A percentile compares a stretch with the other conserved stretches of the same genome.
Conservation (phyloP, 30 jellyfish, hydroid and myxozoan species). For the Catostylus mosaicus region DNA sequence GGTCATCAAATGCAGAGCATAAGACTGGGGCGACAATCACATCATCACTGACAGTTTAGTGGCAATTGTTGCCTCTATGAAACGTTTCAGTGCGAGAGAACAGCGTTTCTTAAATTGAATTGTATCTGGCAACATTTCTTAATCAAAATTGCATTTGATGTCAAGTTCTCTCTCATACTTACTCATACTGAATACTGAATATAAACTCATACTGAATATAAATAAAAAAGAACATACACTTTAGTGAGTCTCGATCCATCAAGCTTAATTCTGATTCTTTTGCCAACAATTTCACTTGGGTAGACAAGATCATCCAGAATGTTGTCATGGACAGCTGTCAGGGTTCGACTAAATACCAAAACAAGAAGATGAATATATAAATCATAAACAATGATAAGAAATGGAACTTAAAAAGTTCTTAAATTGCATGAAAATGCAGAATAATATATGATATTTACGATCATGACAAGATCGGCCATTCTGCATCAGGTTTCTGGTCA, state of each 20-base stretch:
- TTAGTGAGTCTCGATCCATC: constrained; percentile 91
- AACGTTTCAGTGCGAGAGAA: too few relatives aligned
- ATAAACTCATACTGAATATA: not conserved
- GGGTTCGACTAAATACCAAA: constrained; percentile 76
- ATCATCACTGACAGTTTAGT: constrained; percentile 29
- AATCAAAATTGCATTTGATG: too few relatives aligned
- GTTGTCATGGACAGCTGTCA: constrained; percentile 90
- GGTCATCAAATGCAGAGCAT: constrained; percentile 66
- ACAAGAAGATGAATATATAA: not conserved
- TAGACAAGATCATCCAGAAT: constrained; percentile 88
- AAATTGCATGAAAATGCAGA: too few relatives aligned
- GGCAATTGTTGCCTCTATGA: too few relatives aligned
- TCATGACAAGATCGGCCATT: too few relatives aligned
- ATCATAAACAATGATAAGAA: not conserved
- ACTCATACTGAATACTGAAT: too few relatives aligned
- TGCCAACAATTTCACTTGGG: constrained; percentile 98
- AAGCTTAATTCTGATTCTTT: constrained; percentile 85
- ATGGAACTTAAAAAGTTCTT: too few relatives aligned
- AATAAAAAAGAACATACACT: constrained; percentile 51
- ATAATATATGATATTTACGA: too few relatives aligned
- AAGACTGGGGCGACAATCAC: constrained; percentile 85
- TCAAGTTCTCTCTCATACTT: too few relatives aligned
- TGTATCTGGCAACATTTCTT: too few relatives aligned
- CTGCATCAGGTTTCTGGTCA: too few relatives aligned
- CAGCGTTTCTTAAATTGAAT: too few relatives aligned